These are phyloP conservation scores for Morpho deidamia DNA, from an alignment of 2,888 invertebrate species.

Conservation along the genomic window DNA sequence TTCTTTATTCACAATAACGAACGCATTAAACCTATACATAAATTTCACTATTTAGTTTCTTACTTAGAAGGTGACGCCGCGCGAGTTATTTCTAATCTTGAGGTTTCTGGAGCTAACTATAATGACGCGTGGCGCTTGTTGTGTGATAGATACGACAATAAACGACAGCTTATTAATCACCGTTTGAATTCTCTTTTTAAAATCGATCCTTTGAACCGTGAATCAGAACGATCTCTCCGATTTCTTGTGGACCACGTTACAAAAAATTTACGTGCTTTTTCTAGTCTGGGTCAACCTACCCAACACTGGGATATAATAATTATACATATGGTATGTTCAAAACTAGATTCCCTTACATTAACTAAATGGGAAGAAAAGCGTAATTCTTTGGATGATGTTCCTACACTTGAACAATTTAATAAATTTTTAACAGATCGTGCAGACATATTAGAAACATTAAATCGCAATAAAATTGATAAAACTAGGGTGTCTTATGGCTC, in stretches of 20 bases:
- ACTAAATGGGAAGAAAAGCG: constrained; percentile 23
- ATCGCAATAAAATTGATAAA: too few species aligned
- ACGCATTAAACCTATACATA: too few species aligned
- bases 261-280: constrained; percentile 26
- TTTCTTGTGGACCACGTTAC: constrained; percentile 23
- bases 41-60: constrained; percentile 19
- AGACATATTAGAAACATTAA: too few species aligned
- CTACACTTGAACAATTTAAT: too few species aligned
- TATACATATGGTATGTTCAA: constrained; percentile 19
- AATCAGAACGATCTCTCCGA: constrained; percentile 20
- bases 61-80: constrained; percentile 22
- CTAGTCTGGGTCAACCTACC: constrained; percentile 21
- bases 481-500: too few species aligned
- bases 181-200: constrained; percentile 17
- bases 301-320: constrained; percentile 21
- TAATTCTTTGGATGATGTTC: too few species aligned
- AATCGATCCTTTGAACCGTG: constrained; percentile 10
- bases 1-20: constrained; percentile 16
- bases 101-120: constrained; percentile 19
- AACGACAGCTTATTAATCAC: constrained; percentile 18
- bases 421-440: too few species aligned
- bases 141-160: constrained; percentile 19
- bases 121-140: constrained; percentile 18
- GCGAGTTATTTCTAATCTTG: constrained; percentile 18
- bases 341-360: constrained; percentile 18